Conservation (phyloP, 1,140 invertebrate species). For the Antheraea pernyi region DNA sequence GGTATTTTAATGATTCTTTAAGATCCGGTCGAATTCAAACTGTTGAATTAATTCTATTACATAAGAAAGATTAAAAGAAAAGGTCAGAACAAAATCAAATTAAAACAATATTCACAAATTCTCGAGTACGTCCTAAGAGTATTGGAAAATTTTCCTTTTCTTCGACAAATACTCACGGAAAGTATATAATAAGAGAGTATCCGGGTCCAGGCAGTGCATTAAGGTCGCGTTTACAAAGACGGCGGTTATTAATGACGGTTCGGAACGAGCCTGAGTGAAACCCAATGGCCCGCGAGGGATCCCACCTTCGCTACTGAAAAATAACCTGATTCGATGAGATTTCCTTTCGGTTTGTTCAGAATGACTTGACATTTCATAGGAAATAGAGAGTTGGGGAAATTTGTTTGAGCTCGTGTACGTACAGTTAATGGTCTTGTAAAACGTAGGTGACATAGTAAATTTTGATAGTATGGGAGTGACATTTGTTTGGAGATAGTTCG, state of each 20-base stretch:
- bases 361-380: neutral
- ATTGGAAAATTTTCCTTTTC: neutral
- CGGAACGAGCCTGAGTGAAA: slow-evolving; percentile 13
- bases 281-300: slow-evolving; percentile 11
- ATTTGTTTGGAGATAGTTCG: too few relatives aligned
- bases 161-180: neutral
- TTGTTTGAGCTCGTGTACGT: too few relatives aligned
- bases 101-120: neutral
- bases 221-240: slow-evolving; percentile 7
- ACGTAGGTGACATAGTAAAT: too few relatives aligned
- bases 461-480: too few relatives aligned
- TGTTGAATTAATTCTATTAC: neutral
- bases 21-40: neutral
- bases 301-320: neutral
- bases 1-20: neutral
- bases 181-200: neutral
- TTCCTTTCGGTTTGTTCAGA: neutral
- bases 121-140: neutral
- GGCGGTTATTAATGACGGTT: slow-evolving; percentile 10
- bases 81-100: neutral
- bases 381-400: neutral
- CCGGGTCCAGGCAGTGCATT: neutral
- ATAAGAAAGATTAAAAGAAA: slow-evolving; percentile 5
- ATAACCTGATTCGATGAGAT: slow-evolving; percentile 1
- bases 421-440: too few relatives aligned